Evolutionary conservation across 2,888 invertebrate genomes (phyloP), one percentile per base, ranked within the genome.

Genomic region (Prosopocoilus inquinatus): DNA sequence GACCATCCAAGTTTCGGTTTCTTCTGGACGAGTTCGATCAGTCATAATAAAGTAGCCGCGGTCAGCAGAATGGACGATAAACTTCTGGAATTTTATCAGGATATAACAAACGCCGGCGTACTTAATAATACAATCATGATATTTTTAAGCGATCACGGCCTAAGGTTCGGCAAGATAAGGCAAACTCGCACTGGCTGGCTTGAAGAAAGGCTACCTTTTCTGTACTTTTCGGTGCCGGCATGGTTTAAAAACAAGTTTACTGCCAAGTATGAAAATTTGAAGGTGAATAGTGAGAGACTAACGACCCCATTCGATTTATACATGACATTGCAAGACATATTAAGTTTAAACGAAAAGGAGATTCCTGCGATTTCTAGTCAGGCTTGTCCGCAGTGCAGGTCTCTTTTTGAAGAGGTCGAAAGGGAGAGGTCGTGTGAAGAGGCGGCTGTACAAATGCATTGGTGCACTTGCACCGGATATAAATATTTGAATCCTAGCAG

Each of bases 11-110:
- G 83, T 68, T 91, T 91, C 65, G 90, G 89, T 0, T 77, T 91
- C 12, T 90, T 91, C 71, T 91, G 91, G 91, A 83, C 88, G 62
- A 90, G 90, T 69, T 85, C 87, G 9, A 86, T 88, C 62, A 90
- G 89, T 63, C 90, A 90, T 70, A 85, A 89, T 62, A 80, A 82
- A 53, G 78, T 87, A 28, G 88, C 86, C 65, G 82, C 84, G 5
- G 84, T 87, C 0, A 82, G 85, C 13, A 80, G 84, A 34, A 85
- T 88, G 78, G 91, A 91, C 65, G 75, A 73, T 2, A 80, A 84
- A 47, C 72, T 89, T 52, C 77, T 81, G 13, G 75, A 79, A 16
- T 87, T 88, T 67, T 79, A 89, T 32, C 76, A 83, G 58, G 78
- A 82, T 16, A 74, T 90, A 38, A 76, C 81, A 3, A 79, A 82